Evolutionary conservation across 2,888 invertebrate genomes (phyloP), one percentile per base, ranked within the genome.

Genomic region (Thymelicus lineola): DNA sequence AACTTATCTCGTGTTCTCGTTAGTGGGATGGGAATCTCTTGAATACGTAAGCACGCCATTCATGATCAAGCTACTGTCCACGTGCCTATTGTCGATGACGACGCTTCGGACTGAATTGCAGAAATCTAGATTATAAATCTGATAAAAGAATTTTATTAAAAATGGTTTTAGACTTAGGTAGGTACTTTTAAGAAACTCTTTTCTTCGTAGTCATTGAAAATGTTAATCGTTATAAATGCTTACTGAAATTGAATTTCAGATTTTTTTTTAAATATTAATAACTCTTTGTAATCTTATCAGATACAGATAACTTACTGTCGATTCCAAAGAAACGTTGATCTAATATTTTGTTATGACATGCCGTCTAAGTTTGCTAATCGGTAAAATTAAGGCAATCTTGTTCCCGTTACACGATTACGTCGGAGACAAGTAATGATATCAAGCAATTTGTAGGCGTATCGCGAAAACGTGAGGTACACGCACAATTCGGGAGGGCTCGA

Each of bases 1-100:
- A 90, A 91, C 89, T 91, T 90, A 91, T 91, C 91, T 88, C 87
- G 90, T 87, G 82, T 86, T 86, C 91, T 92, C 89, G 91, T 92
- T 93, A 92, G 89, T 86, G 82, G 84, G 82, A 83, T 81, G 84
- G 81, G 85, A 87, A 86, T 86, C 86, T 83, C 78, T 84, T 90
- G 92, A 92, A 93, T 93, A 91, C 91, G 84, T 87, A 92, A 92
- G 85, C 88, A 84, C 82, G 88, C 88, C 89, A 90, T 89, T 91
- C 90, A 89, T 88, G 88, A 90, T 89, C 88, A 91, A 88, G 85
- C 87, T 87, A 88, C 84, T 83, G 84, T 80, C 78, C 78, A 87
- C 88, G 88, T 87, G 88, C 87, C 86, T 87, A 86, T 87, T 87
- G 87, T 87, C 87, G 86, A 87, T 87, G 88, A 88, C 86, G 85